Base-by-base conservation (phyloP, 2,888 invertebrate species). In the Leucoma salicis region DNA sequence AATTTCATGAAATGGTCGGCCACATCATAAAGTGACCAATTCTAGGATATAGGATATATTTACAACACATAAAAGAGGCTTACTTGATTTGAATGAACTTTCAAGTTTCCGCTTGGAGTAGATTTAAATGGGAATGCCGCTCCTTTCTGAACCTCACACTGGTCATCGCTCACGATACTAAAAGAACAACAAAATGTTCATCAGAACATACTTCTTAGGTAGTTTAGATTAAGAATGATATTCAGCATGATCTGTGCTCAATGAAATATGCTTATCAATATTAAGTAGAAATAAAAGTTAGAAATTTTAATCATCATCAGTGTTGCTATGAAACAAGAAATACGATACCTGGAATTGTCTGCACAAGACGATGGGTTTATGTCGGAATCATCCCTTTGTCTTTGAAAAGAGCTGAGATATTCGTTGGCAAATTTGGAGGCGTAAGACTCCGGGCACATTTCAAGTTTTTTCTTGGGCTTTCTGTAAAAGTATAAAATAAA, bases 21-120 rank as follows among this genome's bases (percentile, higher is more conserved):
- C n/a, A n/a, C n/a, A n/a, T n/a, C n/a, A n/a, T n/a, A n/a, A n/a
- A n/a, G n/a, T n/a, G n/a, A n/a, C n/a, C n/a, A n/a, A n/a, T n/a
- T n/a, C n/a, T n/a, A n/a, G n/a, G n/a, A n/a, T n/a, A n/a, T n/a
- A n/a, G n/a, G n/a, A n/a, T n/a, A n/a, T n/a, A n/a, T n/a, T n/a
- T n/a, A n/a, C n/a, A n/a, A n/a, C n/a, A n/a, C n/a, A n/a, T n/a
- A n/a, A n/a, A n/a, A n/a, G n/a, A n/a, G 28, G 49, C 48, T 58
- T 75, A 93, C 93, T 90, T 94, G 93, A 75, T 93, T 92, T 1
- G 93, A 92, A 42, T 92, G 87, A 45, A 94, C 91, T 86, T 94
- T 94, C 38, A 94, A 79, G 70, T 94, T 92, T 53, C 93, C 94
- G 71, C 94, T 94, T 0, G 93, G 92, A 0, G 94, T 94, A 1